phyloP scores from a whole-genome alignment of 2,113 vertebrate species.

The Rhagologus leucostigma region DNA sequence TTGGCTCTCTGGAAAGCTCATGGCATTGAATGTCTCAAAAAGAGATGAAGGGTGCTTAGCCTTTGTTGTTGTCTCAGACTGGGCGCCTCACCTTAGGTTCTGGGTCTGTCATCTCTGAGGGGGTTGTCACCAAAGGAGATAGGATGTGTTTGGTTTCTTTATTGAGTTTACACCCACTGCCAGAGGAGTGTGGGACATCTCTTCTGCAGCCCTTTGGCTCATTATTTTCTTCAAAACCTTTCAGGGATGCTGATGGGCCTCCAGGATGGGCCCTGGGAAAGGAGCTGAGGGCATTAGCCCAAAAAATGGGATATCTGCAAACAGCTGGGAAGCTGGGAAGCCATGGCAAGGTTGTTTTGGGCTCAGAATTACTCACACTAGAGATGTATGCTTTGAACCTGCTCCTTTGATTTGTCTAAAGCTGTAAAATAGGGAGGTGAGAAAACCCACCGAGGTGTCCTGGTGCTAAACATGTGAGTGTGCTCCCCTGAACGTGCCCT shows the following conservation, averaged over 20 bases:
- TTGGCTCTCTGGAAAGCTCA: neutral
- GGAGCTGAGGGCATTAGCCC: neutral
- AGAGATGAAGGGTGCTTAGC: neutral
- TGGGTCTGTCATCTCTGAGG: neutral
- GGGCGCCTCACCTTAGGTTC: neutral
- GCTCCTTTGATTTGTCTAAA: neutral
- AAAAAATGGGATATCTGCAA: neutral
- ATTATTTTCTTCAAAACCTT: neutral
- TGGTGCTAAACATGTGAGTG: neutral
- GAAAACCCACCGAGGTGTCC: accelerated
- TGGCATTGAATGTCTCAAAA: neutral
- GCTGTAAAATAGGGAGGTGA: neutral
- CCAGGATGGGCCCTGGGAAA: neutral
- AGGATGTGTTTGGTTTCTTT: neutral
- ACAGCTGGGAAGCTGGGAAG: neutral
- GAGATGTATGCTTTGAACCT: neutral
- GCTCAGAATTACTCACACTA: neutral
- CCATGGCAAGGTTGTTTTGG: neutral
- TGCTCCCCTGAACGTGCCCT: neutral
- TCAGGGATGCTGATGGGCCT: neutral
- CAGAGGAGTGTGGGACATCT: neutral
- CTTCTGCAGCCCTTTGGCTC: neutral
- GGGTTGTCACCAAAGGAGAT: neutral
- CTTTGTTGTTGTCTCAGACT: neutral
- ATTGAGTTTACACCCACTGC: neutral